Base-by-base conservation (phyloP, 2,113 vertebrate species). In the Hemiscyllium ocellatum region DNA sequence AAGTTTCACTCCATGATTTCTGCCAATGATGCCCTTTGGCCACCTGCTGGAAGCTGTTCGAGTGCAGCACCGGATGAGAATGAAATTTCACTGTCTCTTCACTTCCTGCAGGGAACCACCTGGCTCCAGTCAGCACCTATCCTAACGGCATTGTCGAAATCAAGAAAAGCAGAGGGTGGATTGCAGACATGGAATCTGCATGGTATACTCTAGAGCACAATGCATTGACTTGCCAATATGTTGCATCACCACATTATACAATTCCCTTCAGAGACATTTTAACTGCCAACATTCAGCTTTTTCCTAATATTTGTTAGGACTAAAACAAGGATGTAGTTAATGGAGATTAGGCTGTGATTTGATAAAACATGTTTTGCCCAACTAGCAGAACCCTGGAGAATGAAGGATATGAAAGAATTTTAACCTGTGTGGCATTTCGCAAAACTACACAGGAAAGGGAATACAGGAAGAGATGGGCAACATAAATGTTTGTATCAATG, bases 91-190 rank as follows among this genome's bases (percentile, higher is more conserved):
- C 42, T 50, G 52, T 95, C 69, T 50, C 94, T 29, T 93, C n/a
- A 68, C 89, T 37, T 93, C 61, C 56, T 66, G 89, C 89, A 66
- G 89, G 94, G 66, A 70, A 50, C 66, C 68, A 69, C 68, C 93
- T 69, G 93, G 37, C 65, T 1, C 22, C 68, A 52, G 24, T 76
- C 94, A 95, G 94, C 69, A 29, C 6, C 69, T 19, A 95, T 24
- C 47, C 69, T 26, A 95, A 19, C 50, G 94, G 94, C 37, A 72
- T 52, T 24, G 69, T 52, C 1, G 94, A 52, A 69, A 72, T 72
- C 26, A 17, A 72, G 29, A 47, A 13, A 42, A 37, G 24, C n/a
- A 42, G 24, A 50, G 68, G 93, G 26, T 69, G 68, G 70, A 50
- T 72, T 29, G 42, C 93, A 72, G 68, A 42, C 1, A 24, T 17